phyloP scores from a whole-genome alignment of 2,113 vertebrate species.

The Otolemur garnettii region DNA sequence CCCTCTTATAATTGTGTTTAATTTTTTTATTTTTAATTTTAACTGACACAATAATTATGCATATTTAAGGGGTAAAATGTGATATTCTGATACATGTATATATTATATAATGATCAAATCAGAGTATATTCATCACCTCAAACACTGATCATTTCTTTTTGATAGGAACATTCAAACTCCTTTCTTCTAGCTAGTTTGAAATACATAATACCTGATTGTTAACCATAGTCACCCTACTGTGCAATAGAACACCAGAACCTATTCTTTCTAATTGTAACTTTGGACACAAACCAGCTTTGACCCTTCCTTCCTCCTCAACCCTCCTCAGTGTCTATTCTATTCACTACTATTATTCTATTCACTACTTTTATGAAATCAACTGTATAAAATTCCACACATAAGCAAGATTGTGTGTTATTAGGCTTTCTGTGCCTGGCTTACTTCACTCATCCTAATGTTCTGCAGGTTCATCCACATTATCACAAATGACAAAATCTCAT shows the following conservation, averaged over 20 bases:
- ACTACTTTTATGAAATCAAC: not conserved
- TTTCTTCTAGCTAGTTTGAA: not conserved
- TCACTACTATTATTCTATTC: not conserved
- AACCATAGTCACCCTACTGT: not conserved
- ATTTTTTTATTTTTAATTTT: not conserved
- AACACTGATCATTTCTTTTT: not conserved
- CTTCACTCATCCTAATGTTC: not conserved
- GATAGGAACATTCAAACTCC: not conserved
- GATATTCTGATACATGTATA: not conserved
- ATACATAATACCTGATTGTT: not conserved
- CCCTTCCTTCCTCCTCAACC: accelerated
- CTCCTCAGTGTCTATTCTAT: not conserved
- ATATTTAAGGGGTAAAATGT: not conserved
- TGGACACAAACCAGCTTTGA: not conserved
- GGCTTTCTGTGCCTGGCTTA: not conserved
- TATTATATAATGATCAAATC: not conserved
- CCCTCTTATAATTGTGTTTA: too few species aligned
- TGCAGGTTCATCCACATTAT: not conserved
- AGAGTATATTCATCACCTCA: not conserved
- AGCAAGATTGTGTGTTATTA: not conserved
- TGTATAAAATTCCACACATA: not conserved
- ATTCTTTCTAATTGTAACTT: not conserved
- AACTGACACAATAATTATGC: not conserved
- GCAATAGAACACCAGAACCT: not conserved
- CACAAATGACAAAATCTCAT: not conserved